Evolutionary conservation across 2,797 vertebrate genomes (phyloP), one percentile per base, ranked within the genome.

Genomic region (Channallabes apus): DNA sequence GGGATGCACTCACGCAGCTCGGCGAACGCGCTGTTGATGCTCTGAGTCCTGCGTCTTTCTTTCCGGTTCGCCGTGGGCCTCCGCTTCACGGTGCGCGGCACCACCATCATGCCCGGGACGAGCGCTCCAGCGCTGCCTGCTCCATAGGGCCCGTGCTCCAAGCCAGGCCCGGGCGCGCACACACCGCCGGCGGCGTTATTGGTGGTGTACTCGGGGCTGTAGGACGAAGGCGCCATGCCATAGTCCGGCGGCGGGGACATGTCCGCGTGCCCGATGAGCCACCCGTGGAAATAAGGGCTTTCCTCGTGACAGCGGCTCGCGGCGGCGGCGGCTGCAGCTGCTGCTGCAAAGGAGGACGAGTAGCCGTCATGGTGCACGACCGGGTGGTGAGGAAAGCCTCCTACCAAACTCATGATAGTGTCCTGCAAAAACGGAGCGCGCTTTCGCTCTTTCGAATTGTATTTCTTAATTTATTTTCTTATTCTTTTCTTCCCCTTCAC

Each of bases 11-110:
- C 98, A 82, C 98, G 92, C 87, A 99, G 96, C 89, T 99, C 98
- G 20, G 98, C 97, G 89, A 99, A 99, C 87, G 98, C 98, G 92
- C 98, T 99, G 93, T 99, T 99, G 93, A 99, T 99, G 94, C 98
- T 99, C 92, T 99, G 97, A 91, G 98, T 99, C 96, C 98, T 95
- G 91, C 98, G 97, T 94, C 98, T 90, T 93, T 99, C 98, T 91
- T 99, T 99, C 82, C 98, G 96, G 94, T 99, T 99, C 81, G 98
- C 98, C 67, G 98, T 99, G 56, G 98, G 98, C 89, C 97, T 95
- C 88, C 98, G 95, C 90, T 99, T 99, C 90, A 98, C 96, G 76
- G 96, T 92, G 78, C 97, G 96, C 80, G 95, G 94, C 84, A 94
- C 95, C 82, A 92, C 90, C 82, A 84, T 84, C 82, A 84, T 84